Evolutionary conservation across 2,888 invertebrate species (phyloP).

Genomic region (Orthonychiurus folsomi): DNA sequence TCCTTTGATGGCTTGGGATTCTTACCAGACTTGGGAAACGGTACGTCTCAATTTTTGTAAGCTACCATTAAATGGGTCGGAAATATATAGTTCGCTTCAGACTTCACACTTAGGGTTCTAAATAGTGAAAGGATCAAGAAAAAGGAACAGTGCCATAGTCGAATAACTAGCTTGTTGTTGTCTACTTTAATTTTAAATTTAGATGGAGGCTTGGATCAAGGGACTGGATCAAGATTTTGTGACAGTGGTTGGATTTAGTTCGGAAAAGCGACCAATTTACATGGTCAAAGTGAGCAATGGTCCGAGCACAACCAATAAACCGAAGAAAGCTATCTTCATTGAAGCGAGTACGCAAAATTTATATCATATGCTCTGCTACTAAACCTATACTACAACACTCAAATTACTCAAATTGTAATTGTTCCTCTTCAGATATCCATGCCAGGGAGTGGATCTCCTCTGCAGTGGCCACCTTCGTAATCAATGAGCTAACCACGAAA

Average conservation of each 20-base stretch:
- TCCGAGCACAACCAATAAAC: background rate
- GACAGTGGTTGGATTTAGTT: background rate
- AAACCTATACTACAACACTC: too few species aligned
- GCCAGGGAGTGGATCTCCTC: conserved; percentile 65
- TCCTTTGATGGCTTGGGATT: too few species aligned
- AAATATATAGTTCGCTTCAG: background rate
- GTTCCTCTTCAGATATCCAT: conserved; percentile 42
- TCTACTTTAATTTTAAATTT: too few species aligned
- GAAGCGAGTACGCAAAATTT: conserved; percentile 5
- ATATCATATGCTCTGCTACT: background rate
- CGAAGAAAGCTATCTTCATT: conserved; percentile 4
- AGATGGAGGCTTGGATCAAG: background rate
- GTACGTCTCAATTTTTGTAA: too few species aligned
- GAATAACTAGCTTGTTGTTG: too few species aligned
- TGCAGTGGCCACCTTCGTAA: conserved; percentile 59
- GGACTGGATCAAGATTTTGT: background rate
- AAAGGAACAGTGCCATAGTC: too few species aligned
- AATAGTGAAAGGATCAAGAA: too few species aligned
- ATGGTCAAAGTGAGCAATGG: background rate
- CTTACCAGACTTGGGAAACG: conserved; percentile 1
- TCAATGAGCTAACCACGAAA: conserved; percentile 58
- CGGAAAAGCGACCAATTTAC: background rate
- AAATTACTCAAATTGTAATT: too few species aligned
- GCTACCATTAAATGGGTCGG: background rate
- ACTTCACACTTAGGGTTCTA: too few species aligned